phyloP scores from a whole-genome alignment of 2,113 vertebrate genomes.

The Lasiurus cinereus region DNA sequence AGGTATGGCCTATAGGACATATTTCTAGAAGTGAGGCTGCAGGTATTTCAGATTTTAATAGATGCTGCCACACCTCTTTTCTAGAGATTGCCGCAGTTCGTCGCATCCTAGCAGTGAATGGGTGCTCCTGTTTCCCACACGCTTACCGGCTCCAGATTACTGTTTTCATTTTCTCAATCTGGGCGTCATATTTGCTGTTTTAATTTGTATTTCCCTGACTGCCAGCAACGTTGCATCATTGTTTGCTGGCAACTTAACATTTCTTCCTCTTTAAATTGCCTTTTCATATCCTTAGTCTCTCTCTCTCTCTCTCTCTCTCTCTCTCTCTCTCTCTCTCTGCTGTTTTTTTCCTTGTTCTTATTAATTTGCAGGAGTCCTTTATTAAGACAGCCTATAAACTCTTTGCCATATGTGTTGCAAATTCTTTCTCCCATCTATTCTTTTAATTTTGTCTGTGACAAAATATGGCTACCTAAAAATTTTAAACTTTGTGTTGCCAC shows the following conservation, averaged over 20 bases:
- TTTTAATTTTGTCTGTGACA: slow-evolving; percentile 9
- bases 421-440: neutral
- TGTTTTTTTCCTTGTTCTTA: neutral
- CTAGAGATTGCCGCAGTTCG: neutral
- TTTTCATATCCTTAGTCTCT: neutral
- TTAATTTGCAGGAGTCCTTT: neutral
- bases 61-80: neutral
- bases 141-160: neutral
- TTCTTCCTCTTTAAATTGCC: neutral
- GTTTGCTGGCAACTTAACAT: neutral
- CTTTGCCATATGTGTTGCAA: neutral
- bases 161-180: neutral
- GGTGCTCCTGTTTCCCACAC: neutral
- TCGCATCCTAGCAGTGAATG: rapidly evolving
- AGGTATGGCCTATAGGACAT: neutral
- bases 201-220: neutral
- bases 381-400: neutral
- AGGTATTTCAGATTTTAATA: neutral
- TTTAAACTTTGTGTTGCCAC: neutral
- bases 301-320: neutral
- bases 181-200: neutral
- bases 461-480: slow-evolving; percentile 35
- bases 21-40: neutral
- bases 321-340: neutral
- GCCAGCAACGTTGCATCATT: neutral